Base-by-base conservation (phyloP, 2,888 invertebrate genomes). In the Ypsolopha scabrella region DNA sequence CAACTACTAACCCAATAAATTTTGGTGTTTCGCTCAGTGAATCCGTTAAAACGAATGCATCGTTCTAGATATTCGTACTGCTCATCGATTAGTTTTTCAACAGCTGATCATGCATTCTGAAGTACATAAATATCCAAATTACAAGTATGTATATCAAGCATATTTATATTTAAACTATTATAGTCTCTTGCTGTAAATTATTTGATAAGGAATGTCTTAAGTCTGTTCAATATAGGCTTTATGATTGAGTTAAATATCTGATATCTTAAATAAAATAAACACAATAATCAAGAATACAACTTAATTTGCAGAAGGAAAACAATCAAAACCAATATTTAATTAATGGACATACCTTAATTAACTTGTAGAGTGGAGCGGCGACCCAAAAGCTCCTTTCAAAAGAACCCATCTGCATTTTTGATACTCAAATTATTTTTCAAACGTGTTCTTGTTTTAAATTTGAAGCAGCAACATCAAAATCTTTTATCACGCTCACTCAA, bases 1-100 rank as follows among this genome's bases (percentile, higher is more conserved):
- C 77, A 75, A 85, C 86, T 86, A 85, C 83, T 86, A 86, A 86
- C 85, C 86, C 69, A 86, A 86, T 86, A 86, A 86, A 86, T 86
- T 86, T 85, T 68, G 82, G 85, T 82, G 85, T 83, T 85, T 85
- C 85, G 80, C 76, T 81, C 80, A 82, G 75, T 80, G 83, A 78
- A 80, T 82, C 80, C 80, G 74, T 62, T 77, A 76, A 81, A 33
- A 76, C 80, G 80, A 83, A 85, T 86, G 85, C 86, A 86, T 79
- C 82, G 85, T 75, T 79, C 82, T 74, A 80, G 77, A 82, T 81
- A 79, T 77, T 72, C 41, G 50, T 50, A 36, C 39, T 39, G 49
- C 33, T 33, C 14, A 41, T 37, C 47, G 37, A 47, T 43, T 43
- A n/a, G 43, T 43, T 43, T 43, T 43, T 43, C 43, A 13, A 24